Percentiles rank a stretch among this genome's conserved stretches.
These are phyloP conservation scores for Pluvialis apricaria DNA, from an alignment of 2,113 vertebrate species.

Conservation along the genomic window DNA sequence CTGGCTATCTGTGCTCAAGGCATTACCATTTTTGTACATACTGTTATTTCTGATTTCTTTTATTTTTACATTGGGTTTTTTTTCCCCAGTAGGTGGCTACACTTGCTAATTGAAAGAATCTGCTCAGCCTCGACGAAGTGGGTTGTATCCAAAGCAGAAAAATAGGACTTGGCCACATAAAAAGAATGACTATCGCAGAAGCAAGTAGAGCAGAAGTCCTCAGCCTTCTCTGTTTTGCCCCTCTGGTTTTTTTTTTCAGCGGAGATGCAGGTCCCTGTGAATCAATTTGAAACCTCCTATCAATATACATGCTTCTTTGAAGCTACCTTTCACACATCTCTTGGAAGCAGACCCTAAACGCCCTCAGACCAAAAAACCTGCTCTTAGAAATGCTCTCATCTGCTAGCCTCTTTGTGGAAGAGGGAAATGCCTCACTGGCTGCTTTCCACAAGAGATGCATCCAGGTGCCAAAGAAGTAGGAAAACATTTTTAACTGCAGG, in stretches of 20 bases:
- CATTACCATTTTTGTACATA: not conserved
- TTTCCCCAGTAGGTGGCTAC: conserved; percentile 31
- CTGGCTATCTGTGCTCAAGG: not conserved
- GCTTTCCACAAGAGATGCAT: not conserved
- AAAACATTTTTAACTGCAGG: not conserved
- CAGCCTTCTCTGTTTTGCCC: not conserved
- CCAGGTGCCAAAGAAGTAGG: not conserved
- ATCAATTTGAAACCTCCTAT: not conserved
- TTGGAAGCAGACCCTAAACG: not conserved
- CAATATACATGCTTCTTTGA: not conserved
- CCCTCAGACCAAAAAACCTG: not conserved
- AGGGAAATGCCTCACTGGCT: not conserved
- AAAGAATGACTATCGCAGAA: not conserved
- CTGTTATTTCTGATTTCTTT: not conserved
- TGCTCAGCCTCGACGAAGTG: not conserved
- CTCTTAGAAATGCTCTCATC: not conserved
- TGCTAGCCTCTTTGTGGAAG: not conserved
- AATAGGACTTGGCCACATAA: not conserved
- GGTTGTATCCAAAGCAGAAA: not conserved
- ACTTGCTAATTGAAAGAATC: not conserved
- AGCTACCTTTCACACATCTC: not conserved
- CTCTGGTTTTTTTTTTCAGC: not conserved
- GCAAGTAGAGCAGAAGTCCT: not conserved
- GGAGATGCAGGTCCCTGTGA: not conserved
- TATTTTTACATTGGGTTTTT: not conserved